phyloP scores from a whole-genome alignment of 2,797 vertebrate species.

The Galago senegalensis region DNA sequence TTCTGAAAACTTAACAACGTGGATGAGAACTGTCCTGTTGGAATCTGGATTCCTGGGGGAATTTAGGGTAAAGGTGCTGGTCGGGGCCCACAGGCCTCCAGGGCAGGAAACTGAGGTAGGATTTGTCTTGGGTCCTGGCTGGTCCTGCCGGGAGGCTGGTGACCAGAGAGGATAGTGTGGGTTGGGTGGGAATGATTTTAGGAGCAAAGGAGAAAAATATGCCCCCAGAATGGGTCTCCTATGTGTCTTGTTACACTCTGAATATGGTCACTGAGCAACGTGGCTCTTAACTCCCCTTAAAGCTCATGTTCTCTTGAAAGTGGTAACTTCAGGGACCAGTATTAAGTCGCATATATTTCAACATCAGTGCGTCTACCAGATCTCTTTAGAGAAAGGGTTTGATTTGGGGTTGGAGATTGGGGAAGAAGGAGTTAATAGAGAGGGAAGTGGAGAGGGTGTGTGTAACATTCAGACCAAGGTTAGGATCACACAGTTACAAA shows the following conservation, averaged over 20 bases:
- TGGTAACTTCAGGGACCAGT: background rate
- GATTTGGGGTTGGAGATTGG: background rate
- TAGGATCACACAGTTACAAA: background rate
- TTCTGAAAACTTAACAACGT: background rate
- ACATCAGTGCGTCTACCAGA: background rate
- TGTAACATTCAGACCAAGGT: background rate
- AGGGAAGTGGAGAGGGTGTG: background rate
- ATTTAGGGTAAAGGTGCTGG: slow-evolving; percentile 25
- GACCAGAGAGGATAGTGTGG: background rate
- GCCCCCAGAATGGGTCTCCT: background rate
- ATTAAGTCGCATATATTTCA: background rate
- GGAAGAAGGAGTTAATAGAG: background rate
- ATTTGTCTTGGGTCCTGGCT: background rate
- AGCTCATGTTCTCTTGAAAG: background rate
- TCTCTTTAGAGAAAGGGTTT: background rate
- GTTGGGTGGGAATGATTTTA: background rate
- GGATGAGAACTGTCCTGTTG: background rate
- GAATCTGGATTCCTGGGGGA: background rate
- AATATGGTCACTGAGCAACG: background rate
- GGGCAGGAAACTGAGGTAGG: background rate
- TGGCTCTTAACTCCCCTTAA: background rate
- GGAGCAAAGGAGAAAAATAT: background rate
- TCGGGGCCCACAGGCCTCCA: background rate
- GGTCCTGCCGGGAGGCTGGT: background rate
- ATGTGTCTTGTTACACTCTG: background rate